phyloP scores from a whole-genome alignment of 2,888 invertebrate species.

The Noctua fimbriata region DNA sequence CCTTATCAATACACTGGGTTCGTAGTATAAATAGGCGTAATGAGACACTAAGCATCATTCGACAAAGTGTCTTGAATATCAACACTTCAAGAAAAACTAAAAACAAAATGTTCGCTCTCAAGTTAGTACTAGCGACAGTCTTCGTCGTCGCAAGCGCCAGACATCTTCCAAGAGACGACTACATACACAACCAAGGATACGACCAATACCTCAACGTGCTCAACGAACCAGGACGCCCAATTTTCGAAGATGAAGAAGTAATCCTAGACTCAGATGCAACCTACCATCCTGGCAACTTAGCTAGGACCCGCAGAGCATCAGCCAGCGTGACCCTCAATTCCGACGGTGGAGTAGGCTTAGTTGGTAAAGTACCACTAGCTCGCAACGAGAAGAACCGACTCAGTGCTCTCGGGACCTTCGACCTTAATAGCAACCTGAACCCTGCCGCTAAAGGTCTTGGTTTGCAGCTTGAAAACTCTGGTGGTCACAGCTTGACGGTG shows the following conservation, averaged over 20 bases:
- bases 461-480: slow-evolving; percentile 43
- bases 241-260: slow-evolving; percentile 9
- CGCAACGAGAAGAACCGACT: slow-evolving; percentile 37
- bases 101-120: slow-evolving; percentile 42
- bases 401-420: slow-evolving; percentile 37
- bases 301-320: slow-evolving; percentile 46
- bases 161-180: slow-evolving; percentile 38
- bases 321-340: slow-evolving; percentile 46
- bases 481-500: slow-evolving; percentile 42
- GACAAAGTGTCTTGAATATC: slow-evolving; percentile 6
- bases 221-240: slow-evolving; percentile 18
- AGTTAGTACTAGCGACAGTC: slow-evolving; percentile 39
- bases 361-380: slow-evolving; percentile 41
- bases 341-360: slow-evolving; percentile 39
- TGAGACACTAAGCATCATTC: slow-evolving; percentile 13
- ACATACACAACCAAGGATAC: slow-evolving; percentile 11
- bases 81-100: slow-evolving; percentile 9
- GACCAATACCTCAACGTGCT: neutral
- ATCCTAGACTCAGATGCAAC: neutral
- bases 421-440: slow-evolving; percentile 32
- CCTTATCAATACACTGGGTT: slow-evolving; percentile 16
- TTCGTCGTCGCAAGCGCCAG: slow-evolving; percentile 46
- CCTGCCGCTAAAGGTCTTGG: slow-evolving; percentile 32
- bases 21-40: slow-evolving; percentile 33
- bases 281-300: slow-evolving; percentile 11